A percentile compares a stretch with the other conserved stretches of the same genome.
These are phyloP conservation scores for Eulemur albifrons DNA, from an alignment of 2,797 vertebrate genomes.

Conservation along the genomic window DNA sequence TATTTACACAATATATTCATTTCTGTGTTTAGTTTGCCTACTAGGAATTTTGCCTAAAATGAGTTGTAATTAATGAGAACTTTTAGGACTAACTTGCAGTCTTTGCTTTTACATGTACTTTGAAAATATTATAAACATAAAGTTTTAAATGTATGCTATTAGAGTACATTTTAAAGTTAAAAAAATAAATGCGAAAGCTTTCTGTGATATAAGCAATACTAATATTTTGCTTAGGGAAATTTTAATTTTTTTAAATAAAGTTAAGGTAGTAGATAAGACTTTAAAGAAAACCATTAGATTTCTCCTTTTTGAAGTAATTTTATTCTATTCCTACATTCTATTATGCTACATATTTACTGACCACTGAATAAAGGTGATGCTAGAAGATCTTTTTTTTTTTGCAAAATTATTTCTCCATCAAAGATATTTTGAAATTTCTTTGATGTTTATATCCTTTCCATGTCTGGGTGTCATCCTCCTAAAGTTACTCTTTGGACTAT, in stretches of 20 bases:
- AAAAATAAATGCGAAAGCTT: background rate
- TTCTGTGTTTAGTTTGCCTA: background rate
- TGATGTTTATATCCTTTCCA: slow-evolving; percentile 13
- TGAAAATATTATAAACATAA: background rate
- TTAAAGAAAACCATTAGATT: slow-evolving; percentile 6
- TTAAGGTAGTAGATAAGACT: background rate
- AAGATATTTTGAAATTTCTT: slow-evolving; percentile 43
- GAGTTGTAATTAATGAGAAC: background rate
- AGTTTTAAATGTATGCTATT: background rate
- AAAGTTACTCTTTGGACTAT: background rate
- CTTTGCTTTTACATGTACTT: background rate
- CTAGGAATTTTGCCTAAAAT: background rate
- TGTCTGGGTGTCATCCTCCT: background rate
- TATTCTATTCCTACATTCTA: slow-evolving; percentile 22
- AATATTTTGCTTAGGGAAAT: slow-evolving; percentile 15
- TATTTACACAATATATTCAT: background rate
- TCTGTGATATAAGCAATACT: background rate
- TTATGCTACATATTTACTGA: background rate
- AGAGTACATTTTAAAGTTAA: background rate
- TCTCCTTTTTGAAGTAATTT: slow-evolving; percentile 29
- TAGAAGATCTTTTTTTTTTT: background rate
- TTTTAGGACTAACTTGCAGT: background rate
- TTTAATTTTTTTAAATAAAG: slow-evolving; percentile 31
- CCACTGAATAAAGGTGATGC: background rate
- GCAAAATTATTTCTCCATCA: slow-evolving; percentile 37